Evolutionary conservation across 2,797 vertebrate genomes (phyloP), one percentile per base, ranked within the genome.

Genomic region (Antrozous pallidus): DNA sequence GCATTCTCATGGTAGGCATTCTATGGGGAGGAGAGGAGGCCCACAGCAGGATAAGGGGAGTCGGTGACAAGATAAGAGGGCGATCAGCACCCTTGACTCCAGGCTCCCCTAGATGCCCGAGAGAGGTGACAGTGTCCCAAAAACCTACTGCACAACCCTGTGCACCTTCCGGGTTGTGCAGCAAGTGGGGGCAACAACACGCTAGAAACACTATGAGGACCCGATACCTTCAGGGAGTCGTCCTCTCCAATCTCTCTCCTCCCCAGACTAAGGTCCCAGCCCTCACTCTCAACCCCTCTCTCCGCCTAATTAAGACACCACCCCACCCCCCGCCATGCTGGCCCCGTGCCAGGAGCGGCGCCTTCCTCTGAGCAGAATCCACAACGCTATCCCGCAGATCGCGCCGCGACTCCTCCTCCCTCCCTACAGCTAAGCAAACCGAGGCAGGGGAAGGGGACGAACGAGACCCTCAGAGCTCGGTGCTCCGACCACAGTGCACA

Each of bases 401-500:
- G 61, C 22, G 17, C 49, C 11, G 1, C 24, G 6, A 56, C 33
- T 70, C 69, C 54, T 40, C 33, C 73, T n/a, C 58, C 71, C 49
- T 58, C 36, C 45, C 24, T 36, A 93, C 63, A 51, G 33, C 86
- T 40, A 79, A 93, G 69, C 70, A 95, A 86, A 95, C 93, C 78
- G 93, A 97, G 87, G 74, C 90, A 83, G 18, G 9, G 24, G 11
- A 36, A 40, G 18, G 6, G 12, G 18, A n/a, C 9, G 6, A 3
- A 3, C 5, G 4, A 33, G 4, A 77, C 22, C 24, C 69, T 17
- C 54, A 13, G 20, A 69, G 5, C 38, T 17, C 18, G 4, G 42
- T 26, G 56, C 63, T 54, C 49, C 31, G 11, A 56, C 26, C 74
- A 36, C 16, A 8, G 0, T 2, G 47, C 61, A 33, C 47, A 42